These are phyloP conservation scores for Heliangelus exortis DNA, from an alignment of 2,797 vertebrate species.

Conservation along the genomic window DNA sequence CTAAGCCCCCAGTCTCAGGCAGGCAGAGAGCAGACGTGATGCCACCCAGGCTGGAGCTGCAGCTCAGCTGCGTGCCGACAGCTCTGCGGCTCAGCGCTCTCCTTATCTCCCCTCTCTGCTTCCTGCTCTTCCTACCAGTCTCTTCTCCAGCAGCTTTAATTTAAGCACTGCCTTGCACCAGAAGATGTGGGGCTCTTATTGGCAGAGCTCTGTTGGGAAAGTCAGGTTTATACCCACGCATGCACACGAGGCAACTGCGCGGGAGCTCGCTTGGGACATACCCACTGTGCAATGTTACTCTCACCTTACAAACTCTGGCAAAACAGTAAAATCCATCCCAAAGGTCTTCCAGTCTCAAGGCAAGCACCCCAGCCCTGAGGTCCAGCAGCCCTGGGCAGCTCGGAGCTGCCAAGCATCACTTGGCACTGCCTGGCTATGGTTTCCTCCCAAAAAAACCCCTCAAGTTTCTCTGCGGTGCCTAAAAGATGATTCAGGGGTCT, in stretches of 20 bases:
- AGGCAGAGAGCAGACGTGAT: neutral
- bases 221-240: neutral
- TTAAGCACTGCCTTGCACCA: neutral
- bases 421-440: fast-evolving
- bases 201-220: neutral
- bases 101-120: neutral
- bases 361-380: fast-evolving
- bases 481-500: neutral
- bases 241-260: neutral
- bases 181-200: neutral
- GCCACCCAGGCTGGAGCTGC: neutral
- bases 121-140: neutral
- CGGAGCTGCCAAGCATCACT: neutral
- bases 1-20: fast-evolving
- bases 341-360: neutral
- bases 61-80: neutral
- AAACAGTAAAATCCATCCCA: neutral
- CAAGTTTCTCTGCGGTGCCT: neutral
- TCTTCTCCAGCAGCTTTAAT: neutral
- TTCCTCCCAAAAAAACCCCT: fast-evolving
- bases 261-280: neutral
- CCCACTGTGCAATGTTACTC: neutral
- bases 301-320: neutral
- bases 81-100: neutral
- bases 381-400: neutral